Evolutionary conservation across 1,140 invertebrate species (phyloP), one percentile per base, ranked within the genome.

Genomic region (Drosophila mayri): DNA sequence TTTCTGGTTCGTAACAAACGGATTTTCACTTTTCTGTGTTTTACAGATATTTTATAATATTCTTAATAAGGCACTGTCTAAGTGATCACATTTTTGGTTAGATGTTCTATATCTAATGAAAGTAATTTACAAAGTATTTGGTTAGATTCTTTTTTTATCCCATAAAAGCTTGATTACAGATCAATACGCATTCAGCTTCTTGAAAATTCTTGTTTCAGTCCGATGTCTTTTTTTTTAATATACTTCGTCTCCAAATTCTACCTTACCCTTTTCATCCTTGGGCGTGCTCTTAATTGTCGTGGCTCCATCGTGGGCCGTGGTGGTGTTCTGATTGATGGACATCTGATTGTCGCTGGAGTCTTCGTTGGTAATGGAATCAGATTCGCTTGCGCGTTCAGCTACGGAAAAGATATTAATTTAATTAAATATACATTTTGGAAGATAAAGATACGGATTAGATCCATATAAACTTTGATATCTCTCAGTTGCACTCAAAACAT

Each of bases 381-480:
- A 96, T 93, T 98, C 97, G 93, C 97, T 98, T 88, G 97, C 96
- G 87, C 96, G 95, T 88, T 97, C 96, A 94, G 95, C 96, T 96
- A 28, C 9, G 92, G 2, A 22, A 40, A 28, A 16, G 12, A 11
- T 1, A 43, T 25, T 46, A 12, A 20, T 32, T 11, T 25, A 20
- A 35, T 43, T 16, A 46, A 4, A n/a, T 60, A n/a, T 35, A 1
- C 10, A 35, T 32, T 10, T 10, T 10, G 9, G 8, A 35, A 35
- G 35, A 20, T 11, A n/a, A 0, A 4, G 5, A 43, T 18, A 11
- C 4, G 18, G 4, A 18, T 11, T 1, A 5, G n/a, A 43, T 18
- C n/a, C 10, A 18, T 43, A 10, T 43, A 18, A 43, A 18, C n/a
- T 41, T 18, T 11, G 40, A n/a, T 7, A 18, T 6, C 12, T n/a